These are phyloP conservation scores for Mactra quadrangularis DNA, from an alignment of 1,140 invertebrate genomes.

Conservation along the genomic window DNA sequence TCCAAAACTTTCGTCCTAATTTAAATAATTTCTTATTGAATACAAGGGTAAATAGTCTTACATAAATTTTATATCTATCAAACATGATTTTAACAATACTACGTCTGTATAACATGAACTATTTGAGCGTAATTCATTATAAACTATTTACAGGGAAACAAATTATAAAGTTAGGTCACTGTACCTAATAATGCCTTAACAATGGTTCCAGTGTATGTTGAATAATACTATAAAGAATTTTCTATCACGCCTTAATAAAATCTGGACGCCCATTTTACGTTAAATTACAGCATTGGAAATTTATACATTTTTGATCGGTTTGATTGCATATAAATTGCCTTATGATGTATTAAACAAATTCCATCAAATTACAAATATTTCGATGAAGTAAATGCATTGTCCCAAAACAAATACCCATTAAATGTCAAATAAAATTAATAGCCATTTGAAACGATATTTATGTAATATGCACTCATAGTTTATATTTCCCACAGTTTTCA, in stretches of 20 bases:
- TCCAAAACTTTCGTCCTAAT: background rate
- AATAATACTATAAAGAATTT: background rate
- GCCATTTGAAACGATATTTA: too few relatives aligned
- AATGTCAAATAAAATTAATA: too few relatives aligned
- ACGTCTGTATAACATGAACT: background rate
- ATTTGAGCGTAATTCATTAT: slow-evolving; percentile 17
- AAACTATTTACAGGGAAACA: slow-evolving; percentile 1
- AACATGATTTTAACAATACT: slow-evolving; percentile 7
- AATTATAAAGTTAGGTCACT: slow-evolving; percentile 14
- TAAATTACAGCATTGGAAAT: background rate
- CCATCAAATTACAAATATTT: too few relatives aligned
- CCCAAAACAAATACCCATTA: too few relatives aligned
- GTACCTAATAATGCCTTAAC: background rate
- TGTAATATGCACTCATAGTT: too few relatives aligned
- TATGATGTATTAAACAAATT: too few relatives aligned
- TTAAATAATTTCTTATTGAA: slow-evolving; percentile 26
- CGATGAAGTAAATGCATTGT: too few relatives aligned
- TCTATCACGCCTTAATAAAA: background rate
- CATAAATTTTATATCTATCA: slow-evolving; percentile 45
- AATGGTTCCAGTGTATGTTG: slow-evolving; percentile 12
- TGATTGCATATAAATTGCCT: too few relatives aligned
- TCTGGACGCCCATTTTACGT: background rate
- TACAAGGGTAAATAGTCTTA: slow-evolving; percentile 32
- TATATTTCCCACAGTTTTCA: too few relatives aligned
- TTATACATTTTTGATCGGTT: too few relatives aligned